Conservation (phyloP, 2,113 vertebrate genomes). For the Chauna torquata region DNA sequence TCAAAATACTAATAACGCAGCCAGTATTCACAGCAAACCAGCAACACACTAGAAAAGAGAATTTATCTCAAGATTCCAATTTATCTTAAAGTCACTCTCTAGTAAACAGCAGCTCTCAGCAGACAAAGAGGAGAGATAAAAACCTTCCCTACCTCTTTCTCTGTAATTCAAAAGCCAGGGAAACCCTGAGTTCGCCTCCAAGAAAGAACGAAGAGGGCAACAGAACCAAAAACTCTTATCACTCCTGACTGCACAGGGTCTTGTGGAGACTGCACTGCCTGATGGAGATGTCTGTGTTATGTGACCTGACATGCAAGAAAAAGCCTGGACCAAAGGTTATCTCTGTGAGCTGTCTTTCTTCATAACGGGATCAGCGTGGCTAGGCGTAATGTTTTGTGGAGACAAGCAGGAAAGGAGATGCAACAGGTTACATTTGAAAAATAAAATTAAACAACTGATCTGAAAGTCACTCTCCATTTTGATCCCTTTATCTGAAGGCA, state of each 20-base stretch:
- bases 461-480: neutral
- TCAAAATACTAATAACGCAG: neutral
- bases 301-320: neutral
- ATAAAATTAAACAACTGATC: neutral
- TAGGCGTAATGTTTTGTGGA: neutral
- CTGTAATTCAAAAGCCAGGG: neutral
- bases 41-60: neutral
- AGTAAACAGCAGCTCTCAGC: neutral
- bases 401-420: neutral
- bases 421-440: neutral
- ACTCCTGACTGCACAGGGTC: neutral
- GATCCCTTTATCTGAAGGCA: neutral
- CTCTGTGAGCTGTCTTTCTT: constrained; percentile 13
- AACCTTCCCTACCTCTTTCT: neutral
- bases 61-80: neutral
- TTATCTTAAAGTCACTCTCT: neutral
- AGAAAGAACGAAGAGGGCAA: neutral
- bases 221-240: constrained; percentile 2
- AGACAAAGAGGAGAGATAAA: neutral
- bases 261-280: neutral
- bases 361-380: constrained; percentile 43
- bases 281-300: constrained; percentile 24
- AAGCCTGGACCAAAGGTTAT: constrained; percentile 44
- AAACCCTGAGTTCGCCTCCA: neutral
- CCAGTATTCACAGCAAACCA: neutral